These are phyloP conservation scores for Entomyzon cyanotis DNA, from an alignment of 2,113 vertebrate genomes.

Conservation along the genomic window DNA sequence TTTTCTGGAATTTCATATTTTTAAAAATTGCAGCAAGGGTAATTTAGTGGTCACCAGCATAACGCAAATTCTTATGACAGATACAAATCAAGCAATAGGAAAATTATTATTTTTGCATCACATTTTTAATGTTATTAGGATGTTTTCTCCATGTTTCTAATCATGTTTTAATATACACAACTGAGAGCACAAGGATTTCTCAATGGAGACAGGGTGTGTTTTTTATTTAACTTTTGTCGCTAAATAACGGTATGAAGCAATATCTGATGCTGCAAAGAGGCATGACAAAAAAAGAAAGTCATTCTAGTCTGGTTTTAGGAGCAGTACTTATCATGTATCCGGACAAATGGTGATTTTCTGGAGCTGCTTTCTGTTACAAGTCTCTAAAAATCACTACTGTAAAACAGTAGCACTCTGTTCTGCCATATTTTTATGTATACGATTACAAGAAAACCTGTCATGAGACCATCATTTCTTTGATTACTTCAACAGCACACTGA, in stretches of 20 bases:
- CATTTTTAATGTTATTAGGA: background rate
- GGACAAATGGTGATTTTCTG: conserved; percentile 38
- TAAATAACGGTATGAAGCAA: background rate
- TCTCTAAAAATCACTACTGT: background rate
- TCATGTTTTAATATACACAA: background rate
- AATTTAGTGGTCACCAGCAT: background rate
- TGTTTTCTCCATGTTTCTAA: background rate
- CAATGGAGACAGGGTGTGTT: background rate
- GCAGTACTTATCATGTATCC: background rate
- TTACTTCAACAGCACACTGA: background rate
- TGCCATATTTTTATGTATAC: background rate
- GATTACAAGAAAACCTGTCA: background rate
- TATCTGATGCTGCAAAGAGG: background rate
- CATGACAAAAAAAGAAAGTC: background rate
- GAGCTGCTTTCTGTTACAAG: background rate
- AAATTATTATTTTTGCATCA: background rate
- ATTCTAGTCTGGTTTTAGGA: background rate
- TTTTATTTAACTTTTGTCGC: background rate
- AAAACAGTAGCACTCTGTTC: background rate
- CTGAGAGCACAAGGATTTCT: background rate
- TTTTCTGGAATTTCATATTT: background rate
- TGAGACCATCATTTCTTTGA: background rate
- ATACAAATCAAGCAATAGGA: background rate
- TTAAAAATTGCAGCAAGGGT: background rate
- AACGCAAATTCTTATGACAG: background rate